A percentile compares a stretch with the other conserved stretches of the same genome.
Evolutionary conservation across 2,797 vertebrate species (phyloP).

Genomic region (Adelosebastes latens): DNA sequence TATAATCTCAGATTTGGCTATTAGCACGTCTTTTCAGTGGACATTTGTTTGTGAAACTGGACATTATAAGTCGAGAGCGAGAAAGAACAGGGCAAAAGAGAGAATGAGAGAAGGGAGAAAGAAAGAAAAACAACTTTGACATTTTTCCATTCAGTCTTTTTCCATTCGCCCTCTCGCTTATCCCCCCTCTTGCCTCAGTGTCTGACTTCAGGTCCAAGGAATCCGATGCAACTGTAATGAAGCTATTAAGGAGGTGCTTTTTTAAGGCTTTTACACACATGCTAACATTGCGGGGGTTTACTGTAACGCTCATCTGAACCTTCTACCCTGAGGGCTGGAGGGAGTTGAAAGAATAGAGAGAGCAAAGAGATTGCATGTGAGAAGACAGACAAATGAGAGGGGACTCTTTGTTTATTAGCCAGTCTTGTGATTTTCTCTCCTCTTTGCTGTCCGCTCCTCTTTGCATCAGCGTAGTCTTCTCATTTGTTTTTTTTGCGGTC

Average conservation of each 20-base stretch:
- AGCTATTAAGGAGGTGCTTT: conserved; percentile 51
- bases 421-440: conserved; percentile 1
- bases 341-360: background rate
- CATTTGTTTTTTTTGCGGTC: background rate
- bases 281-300: conserved; percentile 19
- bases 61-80: background rate
- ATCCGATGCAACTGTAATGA: conserved; percentile 68
- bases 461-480: conserved; percentile 5
- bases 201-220: conserved; percentile 72
- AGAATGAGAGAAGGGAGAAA: conserved; percentile 15
- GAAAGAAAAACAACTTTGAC: conserved; percentile 44
- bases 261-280: conserved; percentile 38
- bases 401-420: background rate
- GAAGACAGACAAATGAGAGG: background rate
- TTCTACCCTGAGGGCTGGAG: background rate
- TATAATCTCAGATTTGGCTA: background rate
- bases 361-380: background rate
- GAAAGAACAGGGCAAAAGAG: background rate
- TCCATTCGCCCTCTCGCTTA: conserved; percentile 46
- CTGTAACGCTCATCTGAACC: conserved; percentile 39
- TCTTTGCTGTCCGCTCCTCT: background rate
- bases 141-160: conserved; percentile 78
- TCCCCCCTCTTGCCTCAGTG: conserved; percentile 42
- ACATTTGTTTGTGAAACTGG: background rate
- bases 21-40: background rate